A percentile compares a stretch with the other conserved stretches of the same genome.
Evolutionary conservation across 2,113 vertebrate species (phyloP).

Genomic region (Phalacrocorax pelagicus): DNA sequence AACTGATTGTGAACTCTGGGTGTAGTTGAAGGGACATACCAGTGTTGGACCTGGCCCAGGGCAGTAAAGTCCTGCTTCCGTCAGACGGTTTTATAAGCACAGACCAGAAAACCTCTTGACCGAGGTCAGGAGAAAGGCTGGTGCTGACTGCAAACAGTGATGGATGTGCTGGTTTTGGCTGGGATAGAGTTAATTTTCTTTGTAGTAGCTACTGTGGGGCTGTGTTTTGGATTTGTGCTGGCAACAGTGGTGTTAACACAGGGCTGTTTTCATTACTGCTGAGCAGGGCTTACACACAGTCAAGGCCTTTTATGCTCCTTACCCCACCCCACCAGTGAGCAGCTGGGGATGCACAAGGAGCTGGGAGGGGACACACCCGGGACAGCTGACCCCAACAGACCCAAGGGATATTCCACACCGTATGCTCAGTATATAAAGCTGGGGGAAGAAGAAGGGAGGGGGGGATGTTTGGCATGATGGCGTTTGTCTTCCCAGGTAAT

Average conservation of each 20-base stretch:
- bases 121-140: background rate
- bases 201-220: background rate
- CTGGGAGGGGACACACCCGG: too few species aligned
- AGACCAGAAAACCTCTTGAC: background rate
- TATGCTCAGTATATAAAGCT: background rate
- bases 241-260: background rate
- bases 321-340: background rate
- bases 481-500: background rate
- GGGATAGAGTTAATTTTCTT: background rate
- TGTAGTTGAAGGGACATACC: background rate
- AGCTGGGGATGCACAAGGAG: background rate
- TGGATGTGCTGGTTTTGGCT: background rate
- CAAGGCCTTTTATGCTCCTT: background rate
- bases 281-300: background rate
- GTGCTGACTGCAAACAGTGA: background rate
- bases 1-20: background rate
- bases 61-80: background rate
- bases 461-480: background rate
- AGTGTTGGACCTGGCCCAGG: background rate
- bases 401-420: background rate
- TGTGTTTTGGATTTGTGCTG: background rate
- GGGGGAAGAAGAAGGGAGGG: background rate
- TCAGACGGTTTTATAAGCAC: background rate
- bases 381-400: too few species aligned
- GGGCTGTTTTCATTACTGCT: background rate